Evolutionary conservation across 2,888 invertebrate species (phyloP).

Genomic region (Cataglyphis cursor): DNA sequence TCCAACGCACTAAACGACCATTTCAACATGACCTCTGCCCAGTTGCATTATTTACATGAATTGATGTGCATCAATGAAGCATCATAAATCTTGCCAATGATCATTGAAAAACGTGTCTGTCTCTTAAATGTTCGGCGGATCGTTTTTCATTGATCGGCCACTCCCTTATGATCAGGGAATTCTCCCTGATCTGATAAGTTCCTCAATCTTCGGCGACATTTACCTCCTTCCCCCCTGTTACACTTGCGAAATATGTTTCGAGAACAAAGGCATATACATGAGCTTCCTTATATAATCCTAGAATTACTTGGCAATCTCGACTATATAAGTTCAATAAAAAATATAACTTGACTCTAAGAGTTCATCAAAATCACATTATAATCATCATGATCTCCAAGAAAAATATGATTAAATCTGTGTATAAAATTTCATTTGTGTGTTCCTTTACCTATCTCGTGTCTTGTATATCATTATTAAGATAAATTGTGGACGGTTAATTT

Average conservation of each 20-base stretch:
- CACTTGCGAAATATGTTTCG: not conserved
- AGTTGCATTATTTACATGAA: constrained; percentile 63
- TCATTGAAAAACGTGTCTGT: constrained; percentile 55
- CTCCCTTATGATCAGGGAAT: constrained; percentile 46
- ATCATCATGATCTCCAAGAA: not conserved
- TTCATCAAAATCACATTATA: constrained; percentile 34
- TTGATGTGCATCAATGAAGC: constrained; percentile 54
- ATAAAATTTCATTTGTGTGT: constrained; percentile 10
- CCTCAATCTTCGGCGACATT: not conserved
- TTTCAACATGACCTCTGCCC: constrained; percentile 38
- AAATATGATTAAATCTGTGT: constrained; percentile 12
- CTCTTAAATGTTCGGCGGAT: constrained; percentile 42
- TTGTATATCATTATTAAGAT: not conserved
- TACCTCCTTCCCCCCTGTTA: constrained; percentile 6
- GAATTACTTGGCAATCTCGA: constrained; percentile 10
- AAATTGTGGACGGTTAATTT: not conserved
- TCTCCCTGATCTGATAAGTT: constrained; percentile 8
- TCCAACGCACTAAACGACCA: constrained; percentile 47
- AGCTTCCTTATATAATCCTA: constrained; percentile 4
- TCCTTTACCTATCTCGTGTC: not conserved
- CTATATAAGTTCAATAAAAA: constrained; percentile 19
- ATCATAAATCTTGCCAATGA: constrained; percentile 64
- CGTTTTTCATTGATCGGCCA: constrained; percentile 52
- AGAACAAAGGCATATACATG: not conserved
- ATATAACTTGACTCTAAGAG: constrained; percentile 31